phyloP scores from a whole-genome alignment of 2,113 vertebrate species.

The Motacilla tschutschensis region DNA sequence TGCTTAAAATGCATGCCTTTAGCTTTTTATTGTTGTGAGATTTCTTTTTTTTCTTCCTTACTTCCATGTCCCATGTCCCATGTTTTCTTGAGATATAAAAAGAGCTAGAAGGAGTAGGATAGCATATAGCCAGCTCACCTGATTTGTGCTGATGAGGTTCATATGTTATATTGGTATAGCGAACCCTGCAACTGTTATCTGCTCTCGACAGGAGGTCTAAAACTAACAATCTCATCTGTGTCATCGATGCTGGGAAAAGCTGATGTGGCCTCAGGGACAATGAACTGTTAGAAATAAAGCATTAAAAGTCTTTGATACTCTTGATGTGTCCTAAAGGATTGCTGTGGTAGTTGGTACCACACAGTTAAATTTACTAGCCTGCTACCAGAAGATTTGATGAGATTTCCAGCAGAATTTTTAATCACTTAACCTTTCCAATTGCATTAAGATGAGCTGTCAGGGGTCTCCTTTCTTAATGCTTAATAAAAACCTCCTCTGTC shows the following conservation, averaged over 20 bases:
- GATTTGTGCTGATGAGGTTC: background rate
- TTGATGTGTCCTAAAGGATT: conserved; percentile 3
- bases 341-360: background rate
- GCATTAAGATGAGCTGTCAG: conserved; percentile 16
- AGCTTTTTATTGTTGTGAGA: background rate
- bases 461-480: background rate
- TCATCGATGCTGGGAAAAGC: background rate
- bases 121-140: background rate
- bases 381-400: background rate
- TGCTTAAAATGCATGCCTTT: background rate
- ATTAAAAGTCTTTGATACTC: background rate
- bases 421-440: conserved; percentile 29
- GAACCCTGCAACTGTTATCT: conserved; percentile 20
- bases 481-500: background rate
- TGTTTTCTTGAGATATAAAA: conserved; percentile 20
- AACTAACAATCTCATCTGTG: conserved; percentile 35
- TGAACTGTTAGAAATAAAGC: background rate
- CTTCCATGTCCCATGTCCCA: background rate
- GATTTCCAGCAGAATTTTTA: conserved; percentile 21
- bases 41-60: background rate
- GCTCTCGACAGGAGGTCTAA: conserved; percentile 13
- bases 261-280: conserved; percentile 27
- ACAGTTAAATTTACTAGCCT: conserved; percentile 16
- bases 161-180: background rate
- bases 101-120: background rate